Evolutionary conservation across 2,797 vertebrate genomes (phyloP).

Genomic region (Ctenopoma kingsleyae): DNA sequence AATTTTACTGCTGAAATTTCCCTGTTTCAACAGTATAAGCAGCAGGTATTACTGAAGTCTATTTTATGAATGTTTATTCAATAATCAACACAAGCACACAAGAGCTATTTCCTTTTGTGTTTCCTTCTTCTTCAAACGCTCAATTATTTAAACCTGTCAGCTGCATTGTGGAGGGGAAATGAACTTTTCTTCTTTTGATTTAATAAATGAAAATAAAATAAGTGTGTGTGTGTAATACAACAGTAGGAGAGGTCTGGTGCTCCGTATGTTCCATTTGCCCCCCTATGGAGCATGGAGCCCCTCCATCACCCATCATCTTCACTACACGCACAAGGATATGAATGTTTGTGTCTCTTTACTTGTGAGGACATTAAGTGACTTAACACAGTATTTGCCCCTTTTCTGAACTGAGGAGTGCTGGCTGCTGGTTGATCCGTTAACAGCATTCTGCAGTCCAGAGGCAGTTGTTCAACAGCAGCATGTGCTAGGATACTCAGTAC

Average conservation of each 20-base stretch:
- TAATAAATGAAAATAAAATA: conserved; percentile 63
- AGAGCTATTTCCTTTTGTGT: conserved; percentile 43
- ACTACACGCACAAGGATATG: conserved; percentile 16
- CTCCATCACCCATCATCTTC: conserved; percentile 75
- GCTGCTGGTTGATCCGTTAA: not conserved
- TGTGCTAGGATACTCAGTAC: too few relatives aligned
- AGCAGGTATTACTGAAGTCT: conserved; percentile 9
- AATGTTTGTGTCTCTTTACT: conserved; percentile 18
- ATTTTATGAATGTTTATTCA: conserved; percentile 18
- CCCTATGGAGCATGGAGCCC: conserved; percentile 67
- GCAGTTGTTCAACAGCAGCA: too few relatives aligned
- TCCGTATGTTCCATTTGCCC: conserved; percentile 75
- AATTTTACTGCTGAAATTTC: conserved; percentile 18
- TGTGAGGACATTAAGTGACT: conserved; percentile 28
- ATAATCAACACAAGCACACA: conserved; percentile 36
- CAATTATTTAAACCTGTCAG: conserved; percentile 72
- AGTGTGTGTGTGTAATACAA: conserved; percentile 25
- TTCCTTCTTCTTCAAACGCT: conserved; percentile 52
- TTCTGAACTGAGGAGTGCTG: not conserved
- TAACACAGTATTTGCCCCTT: not conserved
- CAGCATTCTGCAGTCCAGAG: not conserved
- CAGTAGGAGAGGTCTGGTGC: conserved; percentile 59
- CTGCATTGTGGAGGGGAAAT: conserved; percentile 41
- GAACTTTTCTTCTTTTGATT: conserved; percentile 54
- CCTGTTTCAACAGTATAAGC: not conserved